phyloP scores from a whole-genome alignment of 2,888 invertebrate species.

The Dasypolia templi region DNA sequence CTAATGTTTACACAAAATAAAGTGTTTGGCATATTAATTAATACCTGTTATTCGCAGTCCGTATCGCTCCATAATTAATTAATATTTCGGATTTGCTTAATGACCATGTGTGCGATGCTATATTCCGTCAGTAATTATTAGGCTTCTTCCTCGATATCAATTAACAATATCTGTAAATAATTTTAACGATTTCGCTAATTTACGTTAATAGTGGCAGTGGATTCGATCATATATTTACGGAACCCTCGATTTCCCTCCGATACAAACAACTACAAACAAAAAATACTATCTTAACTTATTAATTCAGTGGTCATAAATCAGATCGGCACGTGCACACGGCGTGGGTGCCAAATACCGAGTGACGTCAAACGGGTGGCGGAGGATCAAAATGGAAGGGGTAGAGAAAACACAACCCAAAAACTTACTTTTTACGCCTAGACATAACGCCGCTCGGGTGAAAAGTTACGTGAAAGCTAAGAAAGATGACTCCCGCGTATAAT shows the following conservation, averaged over 20 bases:
- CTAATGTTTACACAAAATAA: constrained; percentile 56
- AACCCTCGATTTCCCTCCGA: constrained; percentile 61
- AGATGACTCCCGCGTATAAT: constrained; percentile 77
- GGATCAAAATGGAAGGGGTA: constrained; percentile 42
- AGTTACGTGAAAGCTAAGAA: constrained; percentile 79
- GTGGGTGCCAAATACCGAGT: constrained; percentile 69
- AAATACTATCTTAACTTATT: constrained; percentile 81
- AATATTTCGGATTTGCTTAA: constrained; percentile 80
- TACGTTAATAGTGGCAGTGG: constrained; percentile 66
- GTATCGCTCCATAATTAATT: constrained; percentile 75
- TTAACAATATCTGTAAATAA: constrained; percentile 81
- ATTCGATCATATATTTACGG: constrained; percentile 76
- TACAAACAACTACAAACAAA: constrained; percentile 68
- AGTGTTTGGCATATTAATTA: constrained; percentile 62
- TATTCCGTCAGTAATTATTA: constrained; percentile 75
- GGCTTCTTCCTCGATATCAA: constrained; percentile 78
- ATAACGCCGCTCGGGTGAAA: constrained; percentile 74
- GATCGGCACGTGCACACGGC: constrained; percentile 84
- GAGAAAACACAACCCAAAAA: constrained; percentile 76
- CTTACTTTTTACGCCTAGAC: constrained; percentile 77
- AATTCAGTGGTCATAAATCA: constrained; percentile 88
- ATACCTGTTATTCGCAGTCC: constrained; percentile 58
- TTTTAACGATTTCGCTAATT: constrained; percentile 78
- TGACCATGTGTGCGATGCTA: constrained; percentile 69
- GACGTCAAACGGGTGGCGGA: constrained; percentile 59